Conservation (phyloP, 2,797 vertebrate species). For the Sebastes elongatus region DNA sequence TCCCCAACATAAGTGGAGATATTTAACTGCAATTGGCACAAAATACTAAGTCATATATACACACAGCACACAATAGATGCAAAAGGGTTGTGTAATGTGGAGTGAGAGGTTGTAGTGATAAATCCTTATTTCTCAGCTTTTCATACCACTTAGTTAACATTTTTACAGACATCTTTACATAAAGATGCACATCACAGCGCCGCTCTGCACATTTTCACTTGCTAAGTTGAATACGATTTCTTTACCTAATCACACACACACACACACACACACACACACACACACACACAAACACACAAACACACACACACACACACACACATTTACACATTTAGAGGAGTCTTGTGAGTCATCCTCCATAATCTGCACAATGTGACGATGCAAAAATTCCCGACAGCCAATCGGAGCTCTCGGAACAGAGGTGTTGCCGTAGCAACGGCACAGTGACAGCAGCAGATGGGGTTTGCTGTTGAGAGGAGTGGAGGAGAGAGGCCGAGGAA, state of each 20-base stretch:
- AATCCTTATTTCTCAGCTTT: background rate
- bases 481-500: constrained; percentile 1
- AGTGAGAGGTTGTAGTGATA: background rate
- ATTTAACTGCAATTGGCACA: background rate
- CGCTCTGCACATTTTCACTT: background rate
- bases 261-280: background rate
- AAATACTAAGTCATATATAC: background rate
- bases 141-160: background rate
- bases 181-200: background rate
- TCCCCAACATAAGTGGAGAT: background rate
- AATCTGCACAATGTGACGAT: constrained; percentile 58
- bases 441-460: constrained; percentile 67
- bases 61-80: background rate
- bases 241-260: background rate
- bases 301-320: background rate
- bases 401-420: constrained; percentile 37
- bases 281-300: background rate
- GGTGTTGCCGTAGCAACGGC: constrained; percentile 68
- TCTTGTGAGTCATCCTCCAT: constrained; percentile 60
- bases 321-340: background rate
- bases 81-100: background rate
- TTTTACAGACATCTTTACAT: background rate
- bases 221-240: background rate
- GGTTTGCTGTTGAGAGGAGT: constrained; percentile 26
- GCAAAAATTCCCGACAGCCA: constrained; percentile 64